Base-by-base conservation (phyloP, 1,140 invertebrate species). In the Zaprionus davidi region DNA sequence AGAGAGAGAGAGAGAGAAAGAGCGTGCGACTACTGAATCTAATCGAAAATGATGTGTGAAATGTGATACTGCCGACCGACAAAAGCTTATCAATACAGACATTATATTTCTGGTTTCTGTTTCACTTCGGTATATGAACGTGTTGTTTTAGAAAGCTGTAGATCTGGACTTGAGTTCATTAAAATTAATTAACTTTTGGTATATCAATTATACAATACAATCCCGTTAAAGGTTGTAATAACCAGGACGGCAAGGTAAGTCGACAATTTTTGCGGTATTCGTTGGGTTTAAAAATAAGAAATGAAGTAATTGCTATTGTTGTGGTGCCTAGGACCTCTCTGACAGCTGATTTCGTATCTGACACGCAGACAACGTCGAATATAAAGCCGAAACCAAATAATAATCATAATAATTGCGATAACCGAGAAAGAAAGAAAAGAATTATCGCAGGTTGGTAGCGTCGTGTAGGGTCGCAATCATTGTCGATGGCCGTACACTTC, bases 321-420 rank as follows among this genome's bases (percentile, higher is more conserved):
- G 22, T 51, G 31, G 31, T 34, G 9, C 31, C 9, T 13, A 7
- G 46, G 46, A 22, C 20, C 58, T 53, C 46, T 34, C 28, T 58
- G 31, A 11, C 36, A 58, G 53, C 41, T 7, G 15, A 17, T 51
- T 17, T 55, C 7, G 26, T 55, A n/a, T 9, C 24, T 12, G 56
- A 60, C 56, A 53, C 56, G 56, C 71, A 59, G 13, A 71, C 34
- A 31, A 49, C 9, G 9, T 2, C 3, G 20, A 51, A 28, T 12
- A 49, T 22, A 64, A 28, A 57, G 38, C 15, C 38, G n/a, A 41
- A 41, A 46, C 7, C 6, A 46, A 67, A 67, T 38, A 69, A 82
- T 62, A 67, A 74, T 63, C 81, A 76, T 66, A 82, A 87, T 81
- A 73, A 78, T 38, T 62, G 36, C 64, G 53, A 85, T 62, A 71